These are phyloP conservation scores for Bombycilla garrulus DNA, from an alignment of 2,113 vertebrate genomes.

Conservation along the genomic window DNA sequence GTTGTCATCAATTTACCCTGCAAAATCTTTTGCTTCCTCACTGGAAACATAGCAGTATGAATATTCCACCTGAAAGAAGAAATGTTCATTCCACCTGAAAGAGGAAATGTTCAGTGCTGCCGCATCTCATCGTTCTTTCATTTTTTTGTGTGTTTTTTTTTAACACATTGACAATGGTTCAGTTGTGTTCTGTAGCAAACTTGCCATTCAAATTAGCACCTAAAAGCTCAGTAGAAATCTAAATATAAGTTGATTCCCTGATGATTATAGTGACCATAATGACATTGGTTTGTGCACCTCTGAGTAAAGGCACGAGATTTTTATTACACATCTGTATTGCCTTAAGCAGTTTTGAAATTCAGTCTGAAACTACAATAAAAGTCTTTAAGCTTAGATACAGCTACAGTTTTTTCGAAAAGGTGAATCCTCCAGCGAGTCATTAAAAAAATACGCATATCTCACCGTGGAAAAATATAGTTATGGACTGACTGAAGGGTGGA, in stretches of 20 bases:
- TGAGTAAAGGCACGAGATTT: neutral
- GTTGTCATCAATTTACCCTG: neutral
- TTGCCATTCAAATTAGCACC: neutral
- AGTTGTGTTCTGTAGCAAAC: neutral
- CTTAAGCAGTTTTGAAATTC: neutral
- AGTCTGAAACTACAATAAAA: neutral
- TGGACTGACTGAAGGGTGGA: neutral
- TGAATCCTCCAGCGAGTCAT: slow-evolving; percentile 12
- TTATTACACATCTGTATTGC: neutral
- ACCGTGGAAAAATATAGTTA: neutral
- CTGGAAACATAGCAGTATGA: neutral
- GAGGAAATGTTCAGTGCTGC: neutral
- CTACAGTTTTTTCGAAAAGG: neutral
- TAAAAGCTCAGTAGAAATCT: neutral
- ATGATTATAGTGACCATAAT: neutral
- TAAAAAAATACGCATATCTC: neutral
- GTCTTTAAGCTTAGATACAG: neutral
- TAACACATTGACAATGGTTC: fast-evolving
- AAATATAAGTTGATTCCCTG: neutral
- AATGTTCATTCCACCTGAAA: neutral
- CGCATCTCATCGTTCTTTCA: neutral
- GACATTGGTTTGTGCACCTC: neutral
- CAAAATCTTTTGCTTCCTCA: neutral
- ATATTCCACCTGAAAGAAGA: neutral
- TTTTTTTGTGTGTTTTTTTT: neutral